These are phyloP conservation scores for Malacosoma neustria DNA, from an alignment of 2,888 invertebrate species.

Conservation along the genomic window DNA sequence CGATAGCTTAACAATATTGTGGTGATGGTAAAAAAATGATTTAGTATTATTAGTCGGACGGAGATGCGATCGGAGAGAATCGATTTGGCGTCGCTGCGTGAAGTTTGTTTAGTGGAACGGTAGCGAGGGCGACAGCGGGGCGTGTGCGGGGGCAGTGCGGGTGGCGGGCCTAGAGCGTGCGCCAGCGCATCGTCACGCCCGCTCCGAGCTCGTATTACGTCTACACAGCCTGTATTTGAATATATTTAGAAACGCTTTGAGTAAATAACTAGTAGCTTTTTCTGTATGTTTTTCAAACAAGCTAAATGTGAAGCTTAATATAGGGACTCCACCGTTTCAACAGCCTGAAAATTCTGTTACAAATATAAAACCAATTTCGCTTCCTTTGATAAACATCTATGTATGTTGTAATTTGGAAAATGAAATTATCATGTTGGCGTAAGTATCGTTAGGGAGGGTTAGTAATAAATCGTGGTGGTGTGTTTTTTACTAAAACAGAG, in stretches of 20 bases:
- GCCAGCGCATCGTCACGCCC: conserved; percentile 39
- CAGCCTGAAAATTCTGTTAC: conserved; percentile 31
- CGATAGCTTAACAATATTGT: conserved; percentile 58
- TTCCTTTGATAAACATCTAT: conserved; percentile 36
- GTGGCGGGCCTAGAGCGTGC: conserved; percentile 30
- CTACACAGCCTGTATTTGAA: conserved; percentile 33
- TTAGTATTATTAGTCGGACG: conserved; percentile 55
- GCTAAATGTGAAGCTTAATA: conserved; percentile 21
- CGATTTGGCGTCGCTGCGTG: conserved; percentile 63
- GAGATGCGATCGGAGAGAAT: conserved; percentile 62
- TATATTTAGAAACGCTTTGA: conserved; percentile 43
- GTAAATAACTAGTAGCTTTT: conserved; percentile 35
- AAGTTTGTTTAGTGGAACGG: conserved; percentile 71
- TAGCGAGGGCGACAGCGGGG: conserved; percentile 24
- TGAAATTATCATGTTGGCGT: conserved; percentile 47
- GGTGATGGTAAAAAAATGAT: conserved; percentile 54
- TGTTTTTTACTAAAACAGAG: conserved; percentile 40
- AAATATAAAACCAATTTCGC: conserved; percentile 25
- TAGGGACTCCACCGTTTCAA: conserved; percentile 24
- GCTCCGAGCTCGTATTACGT: conserved; percentile 23
- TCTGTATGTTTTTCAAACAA: conserved; percentile 17
- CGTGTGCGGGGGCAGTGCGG: conserved; percentile 7
- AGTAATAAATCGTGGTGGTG: conserved; percentile 40
- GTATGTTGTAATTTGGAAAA: conserved; percentile 47
- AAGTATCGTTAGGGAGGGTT: conserved; percentile 35